Evolutionary conservation across 2,797 vertebrate genomes (phyloP).

Genomic region (Staurois parvus): DNA sequence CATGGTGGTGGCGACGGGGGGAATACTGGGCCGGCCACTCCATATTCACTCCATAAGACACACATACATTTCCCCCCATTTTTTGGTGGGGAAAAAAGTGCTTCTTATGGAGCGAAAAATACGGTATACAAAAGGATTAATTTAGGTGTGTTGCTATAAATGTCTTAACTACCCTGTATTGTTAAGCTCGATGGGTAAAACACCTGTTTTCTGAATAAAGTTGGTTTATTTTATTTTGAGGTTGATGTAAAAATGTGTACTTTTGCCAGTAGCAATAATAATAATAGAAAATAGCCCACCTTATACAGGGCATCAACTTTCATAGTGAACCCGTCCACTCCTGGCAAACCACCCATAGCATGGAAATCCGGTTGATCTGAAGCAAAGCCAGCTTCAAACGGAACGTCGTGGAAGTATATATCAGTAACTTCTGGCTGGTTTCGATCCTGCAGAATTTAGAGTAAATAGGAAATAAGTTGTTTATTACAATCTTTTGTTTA

Average conservation of each 20-base stretch:
- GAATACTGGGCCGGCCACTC: too few species aligned
- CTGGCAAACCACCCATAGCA: conserved; percentile 85
- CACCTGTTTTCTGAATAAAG: too few species aligned
- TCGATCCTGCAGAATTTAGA: conserved; percentile 82
- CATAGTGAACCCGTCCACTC: conserved; percentile 94
- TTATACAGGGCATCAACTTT: conserved; percentile 97
- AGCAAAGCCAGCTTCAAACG: conserved; percentile 94
- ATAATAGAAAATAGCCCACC: conserved; percentile 72
- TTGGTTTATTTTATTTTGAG: too few species aligned
- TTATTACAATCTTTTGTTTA: conserved; percentile 16
- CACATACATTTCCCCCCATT: too few species aligned
- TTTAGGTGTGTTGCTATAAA: too few species aligned
- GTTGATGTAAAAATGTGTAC: background rate
- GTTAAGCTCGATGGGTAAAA: too few species aligned
- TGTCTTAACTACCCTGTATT: too few species aligned
- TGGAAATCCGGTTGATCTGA: conserved; percentile 86
- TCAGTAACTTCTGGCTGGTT: conserved; percentile 93
- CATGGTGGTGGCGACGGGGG: too few species aligned
- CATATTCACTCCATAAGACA: too few species aligned
- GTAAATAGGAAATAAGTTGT: conserved; percentile 1
- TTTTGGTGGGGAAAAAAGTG: too few species aligned
- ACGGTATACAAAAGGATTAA: too few species aligned
- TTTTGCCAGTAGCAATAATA: background rate
- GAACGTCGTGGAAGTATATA: conserved; percentile 92
- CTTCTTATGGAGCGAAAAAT: too few species aligned